phyloP scores from a whole-genome alignment of 2,113 vertebrate genomes.

The Odontesthes bonariensis region DNA sequence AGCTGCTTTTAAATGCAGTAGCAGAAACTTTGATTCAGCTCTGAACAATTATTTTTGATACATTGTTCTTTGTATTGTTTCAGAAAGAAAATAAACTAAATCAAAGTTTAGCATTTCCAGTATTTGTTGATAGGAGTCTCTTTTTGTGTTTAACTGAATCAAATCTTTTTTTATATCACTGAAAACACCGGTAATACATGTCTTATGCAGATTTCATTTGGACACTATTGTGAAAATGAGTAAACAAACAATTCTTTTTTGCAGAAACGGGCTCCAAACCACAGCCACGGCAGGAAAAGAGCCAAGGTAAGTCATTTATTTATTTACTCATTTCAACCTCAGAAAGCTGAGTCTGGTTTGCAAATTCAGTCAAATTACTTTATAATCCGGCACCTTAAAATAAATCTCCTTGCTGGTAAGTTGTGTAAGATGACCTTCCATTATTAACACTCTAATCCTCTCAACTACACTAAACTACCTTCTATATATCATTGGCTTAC shows the following conservation, averaged over 20 bases:
- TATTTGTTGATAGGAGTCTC: background rate
- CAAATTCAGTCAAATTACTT: conserved; percentile 17
- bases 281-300: conserved; percentile 95
- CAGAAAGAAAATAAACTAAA: background rate
- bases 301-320: conserved; percentile 88
- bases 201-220: background rate
- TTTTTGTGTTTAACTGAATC: background rate
- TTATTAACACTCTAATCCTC: conserved; percentile 48
- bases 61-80: background rate
- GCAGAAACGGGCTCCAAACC: conserved; percentile 91
- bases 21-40: too few species aligned
- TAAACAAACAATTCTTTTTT: conserved; percentile 37
- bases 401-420: background rate
- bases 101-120: background rate
- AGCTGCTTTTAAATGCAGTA: too few species aligned
- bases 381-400: conserved; percentile 11
- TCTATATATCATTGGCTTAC: conserved; percentile 32
- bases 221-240: background rate
- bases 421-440: conserved; percentile 17
- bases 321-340: background rate
- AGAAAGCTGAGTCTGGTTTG: background rate
- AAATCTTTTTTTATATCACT: background rate
- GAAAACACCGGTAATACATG: background rate
- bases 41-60: background rate
- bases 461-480: conserved; percentile 32